Evolutionary conservation across 1,140 invertebrate species (phyloP), one percentile per base, ranked within the genome.

Genomic region (Pseudobourletiella spinata): DNA sequence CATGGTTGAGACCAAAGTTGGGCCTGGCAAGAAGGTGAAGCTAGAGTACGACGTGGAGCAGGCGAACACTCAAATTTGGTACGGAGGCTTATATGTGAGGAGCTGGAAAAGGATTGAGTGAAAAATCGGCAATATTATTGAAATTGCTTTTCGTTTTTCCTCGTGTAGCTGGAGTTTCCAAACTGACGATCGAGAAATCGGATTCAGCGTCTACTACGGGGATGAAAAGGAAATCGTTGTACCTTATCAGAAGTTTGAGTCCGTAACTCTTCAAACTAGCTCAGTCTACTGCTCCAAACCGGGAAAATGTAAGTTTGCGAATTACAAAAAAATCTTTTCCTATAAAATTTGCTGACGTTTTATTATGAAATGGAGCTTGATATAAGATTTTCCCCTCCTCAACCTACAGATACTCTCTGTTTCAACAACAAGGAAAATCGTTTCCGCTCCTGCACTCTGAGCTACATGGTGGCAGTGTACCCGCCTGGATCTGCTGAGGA

Each of bases 141-240:
- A n/a, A n/a, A n/a, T n/a, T n/a, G n/a, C n/a, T n/a, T n/a, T n/a
- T n/a, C n/a, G n/a, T n/a, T n/a, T n/a, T n/a, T n/a, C n/a, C n/a
- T n/a, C n/a, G n/a, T n/a, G n/a, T n/a, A 66, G 65, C 59, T 66
- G 61, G 60, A 63, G 56, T 57, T 66, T 66, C 61, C 65, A 66
- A 51, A 66, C 65, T 16, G 65, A 66, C 26, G 65, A 66, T 52
- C 60, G 65, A 48, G 65, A 66, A 48, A 66, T 66, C 60, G 65
- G 60, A 16, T 66, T 66, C 44, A 54, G 56, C 24, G 65, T 66
- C 15, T 66, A 63, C 44, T 52, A 59, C 4, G 61, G 61, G 3
- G 65, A 66, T 15, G 63, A 66, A 39, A 61, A 66, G 61, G 61
- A 66, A 25, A 59, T 28, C 16, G 63, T 66, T 35, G 65, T 66